Base-by-base conservation (phyloP, 2,888 invertebrate species). In the Scaptomyza parva region DNA sequence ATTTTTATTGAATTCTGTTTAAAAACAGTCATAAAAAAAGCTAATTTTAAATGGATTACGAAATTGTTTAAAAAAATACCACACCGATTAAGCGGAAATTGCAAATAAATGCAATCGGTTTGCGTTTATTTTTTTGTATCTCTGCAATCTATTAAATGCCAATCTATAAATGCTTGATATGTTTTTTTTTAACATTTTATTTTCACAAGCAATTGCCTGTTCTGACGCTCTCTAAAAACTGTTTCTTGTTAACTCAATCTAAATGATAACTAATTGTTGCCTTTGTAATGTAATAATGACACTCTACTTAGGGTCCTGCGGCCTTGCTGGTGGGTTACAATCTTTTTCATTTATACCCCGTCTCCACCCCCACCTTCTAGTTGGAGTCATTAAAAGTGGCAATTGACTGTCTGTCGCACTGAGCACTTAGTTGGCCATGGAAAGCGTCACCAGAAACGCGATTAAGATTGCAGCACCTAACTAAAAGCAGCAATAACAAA, bases 401-500 rank as follows among this genome's bases (percentile, higher is more conserved):
- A 55, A 73, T 76, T 70, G 71, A 65, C 11, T 64, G 40, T 6
- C 11, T 64, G 40, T 6, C 14, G 48, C 33, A 11, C 45, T 20
- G 26, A 39, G 37, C 30, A 37, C 26, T 59, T 48, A 37, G 20
- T 59, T 48, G 51, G 60, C 35, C 37, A 28, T 54, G 69, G 48
- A 30, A 65, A 61, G 40, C 48, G 67, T 62, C 71, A 58, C 45
- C 71, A 57, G 35, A 62, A 73, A 70, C 53, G 55, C 73, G 76
- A 76, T 76, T 76, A 65, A 70, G 73, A 70, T 76, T 73, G 71
- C 73, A 74, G 66, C 66, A 55, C 57, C 67, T 60, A 60, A 47
- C 41, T 50, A 59, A 54, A 37, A 43, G 64, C 40, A 64, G 57
- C 50, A 74, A 70, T 66, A 77, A 60, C 65, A 84, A 78, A 78